phyloP scores from a whole-genome alignment of 2,113 vertebrate species.

The Equus przewalskii region DNA sequence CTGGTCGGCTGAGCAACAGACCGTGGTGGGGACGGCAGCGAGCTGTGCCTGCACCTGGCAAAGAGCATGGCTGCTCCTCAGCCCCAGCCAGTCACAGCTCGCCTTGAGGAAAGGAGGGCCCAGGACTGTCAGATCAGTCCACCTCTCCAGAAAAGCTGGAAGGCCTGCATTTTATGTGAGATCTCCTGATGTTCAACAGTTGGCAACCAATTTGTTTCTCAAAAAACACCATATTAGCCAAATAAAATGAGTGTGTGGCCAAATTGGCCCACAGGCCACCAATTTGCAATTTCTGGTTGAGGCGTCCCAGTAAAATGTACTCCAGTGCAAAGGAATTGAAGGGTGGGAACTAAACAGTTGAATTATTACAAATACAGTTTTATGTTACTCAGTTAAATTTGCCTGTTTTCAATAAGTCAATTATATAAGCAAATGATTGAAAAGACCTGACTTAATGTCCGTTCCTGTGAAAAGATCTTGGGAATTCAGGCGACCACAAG shows the following conservation, averaged over 20 bases:
- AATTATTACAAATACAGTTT: constrained; percentile 58
- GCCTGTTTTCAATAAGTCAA: constrained; percentile 45
- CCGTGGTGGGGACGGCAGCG: too few relatives aligned
- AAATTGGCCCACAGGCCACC: constrained; percentile 9
- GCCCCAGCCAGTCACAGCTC: not conserved
- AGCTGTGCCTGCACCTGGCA: not conserved
- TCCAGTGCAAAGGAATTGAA: not conserved
- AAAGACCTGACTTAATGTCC: constrained; percentile 29
- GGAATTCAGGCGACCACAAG: constrained; percentile 54
- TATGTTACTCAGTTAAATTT: constrained; percentile 52
- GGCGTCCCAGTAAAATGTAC: not conserved
- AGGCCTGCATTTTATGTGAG: not conserved
- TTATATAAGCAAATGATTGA: constrained; percentile 29
- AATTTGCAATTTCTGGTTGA: constrained; percentile 23
- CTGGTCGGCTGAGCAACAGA: too few relatives aligned
- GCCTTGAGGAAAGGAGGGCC: not conserved
- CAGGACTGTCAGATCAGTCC: not conserved
- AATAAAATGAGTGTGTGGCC: constrained; percentile 19
- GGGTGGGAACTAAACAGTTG: constrained; percentile 45
- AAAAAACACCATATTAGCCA: not conserved
- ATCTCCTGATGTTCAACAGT: not conserved
- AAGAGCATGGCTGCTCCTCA: not conserved
- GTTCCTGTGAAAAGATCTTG: constrained; percentile 30
- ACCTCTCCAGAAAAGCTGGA: not conserved
- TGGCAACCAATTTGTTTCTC: not conserved